Percentiles rank a stretch among this genome's conserved stretches.
Evolutionary conservation across 2,797 vertebrate genomes (phyloP).

Genomic region (Pangasius krempfi): DNA sequence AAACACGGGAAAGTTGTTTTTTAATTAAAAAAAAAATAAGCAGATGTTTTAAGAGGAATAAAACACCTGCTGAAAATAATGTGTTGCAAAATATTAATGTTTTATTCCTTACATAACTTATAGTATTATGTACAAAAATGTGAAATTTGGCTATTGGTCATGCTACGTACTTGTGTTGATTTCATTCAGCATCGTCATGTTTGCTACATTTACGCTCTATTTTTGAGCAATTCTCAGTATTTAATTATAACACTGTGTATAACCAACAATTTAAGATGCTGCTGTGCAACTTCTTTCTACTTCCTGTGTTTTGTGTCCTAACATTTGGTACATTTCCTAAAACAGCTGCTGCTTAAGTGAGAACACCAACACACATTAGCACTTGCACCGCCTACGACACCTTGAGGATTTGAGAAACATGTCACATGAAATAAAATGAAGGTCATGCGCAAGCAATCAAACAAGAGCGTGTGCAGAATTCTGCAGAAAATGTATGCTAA

Average conservation of each 20-base stretch:
- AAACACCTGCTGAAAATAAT: background rate
- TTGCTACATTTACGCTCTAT: background rate
- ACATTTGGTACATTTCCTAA: background rate
- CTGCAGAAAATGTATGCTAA: background rate
- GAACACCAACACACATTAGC: background rate
- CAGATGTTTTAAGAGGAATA: background rate
- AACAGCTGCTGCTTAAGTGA: background rate
- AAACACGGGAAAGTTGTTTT: background rate
- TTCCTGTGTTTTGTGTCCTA: background rate
- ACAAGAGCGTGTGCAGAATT: too few relatives aligned
- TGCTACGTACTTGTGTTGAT: background rate
- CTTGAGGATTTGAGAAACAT: background rate
- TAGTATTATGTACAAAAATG: background rate
- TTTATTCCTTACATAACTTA: background rate
- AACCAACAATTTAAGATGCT: background rate
- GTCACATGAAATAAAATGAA: background rate
- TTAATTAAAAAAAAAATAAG: background rate
- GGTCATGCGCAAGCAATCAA: background rate
- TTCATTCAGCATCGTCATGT: background rate
- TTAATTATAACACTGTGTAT: background rate
- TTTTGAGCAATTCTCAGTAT: background rate
- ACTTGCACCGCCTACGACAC: too few relatives aligned
- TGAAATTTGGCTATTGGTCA: background rate
- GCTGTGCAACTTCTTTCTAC: background rate
- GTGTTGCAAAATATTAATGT: background rate